phyloP scores from a whole-genome alignment of 2,113 vertebrate species.

The Regulus satrapa region DNA sequence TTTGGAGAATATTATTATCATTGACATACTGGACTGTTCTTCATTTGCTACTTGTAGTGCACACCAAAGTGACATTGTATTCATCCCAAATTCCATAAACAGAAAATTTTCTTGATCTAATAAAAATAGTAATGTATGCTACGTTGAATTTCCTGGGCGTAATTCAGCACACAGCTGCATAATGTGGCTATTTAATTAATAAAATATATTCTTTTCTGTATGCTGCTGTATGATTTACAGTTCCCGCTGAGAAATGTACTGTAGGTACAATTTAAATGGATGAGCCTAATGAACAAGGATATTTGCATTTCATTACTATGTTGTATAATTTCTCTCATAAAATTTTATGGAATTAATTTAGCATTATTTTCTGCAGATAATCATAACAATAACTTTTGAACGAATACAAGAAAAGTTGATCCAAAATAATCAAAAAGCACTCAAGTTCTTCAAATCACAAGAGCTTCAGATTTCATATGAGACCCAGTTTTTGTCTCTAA shows the following conservation, averaged over 20 bases:
- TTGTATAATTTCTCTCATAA: constrained; percentile 66
- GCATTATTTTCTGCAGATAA: constrained; percentile 43
- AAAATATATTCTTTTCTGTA: constrained; percentile 54
- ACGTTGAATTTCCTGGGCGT: constrained; percentile 12
- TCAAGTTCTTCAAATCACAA: neutral
- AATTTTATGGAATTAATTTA: constrained; percentile 66
- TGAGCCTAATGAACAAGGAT: constrained; percentile 64
- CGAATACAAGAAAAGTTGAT: neutral
- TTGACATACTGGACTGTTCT: neutral
- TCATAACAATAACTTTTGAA: constrained; percentile 29
- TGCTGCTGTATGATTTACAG: constrained; percentile 61
- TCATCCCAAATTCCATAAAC: constrained; percentile 15
- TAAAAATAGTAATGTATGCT: constrained; percentile 56
- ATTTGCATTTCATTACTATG: constrained; percentile 70
- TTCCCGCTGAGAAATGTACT: constrained; percentile 37
- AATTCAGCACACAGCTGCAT: constrained; percentile 57
- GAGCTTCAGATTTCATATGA: neutral
- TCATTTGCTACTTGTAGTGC: neutral
- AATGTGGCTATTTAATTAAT: constrained; percentile 67
- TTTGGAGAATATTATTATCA: neutral
- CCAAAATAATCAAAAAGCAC: neutral
- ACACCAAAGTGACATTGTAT: constrained; percentile 1
- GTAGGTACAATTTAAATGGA: constrained; percentile 66
- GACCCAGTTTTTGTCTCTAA: neutral
- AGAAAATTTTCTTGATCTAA: neutral